phyloP scores from a whole-genome alignment of 2,888 invertebrate species.

The Chrysolina haemoptera region DNA sequence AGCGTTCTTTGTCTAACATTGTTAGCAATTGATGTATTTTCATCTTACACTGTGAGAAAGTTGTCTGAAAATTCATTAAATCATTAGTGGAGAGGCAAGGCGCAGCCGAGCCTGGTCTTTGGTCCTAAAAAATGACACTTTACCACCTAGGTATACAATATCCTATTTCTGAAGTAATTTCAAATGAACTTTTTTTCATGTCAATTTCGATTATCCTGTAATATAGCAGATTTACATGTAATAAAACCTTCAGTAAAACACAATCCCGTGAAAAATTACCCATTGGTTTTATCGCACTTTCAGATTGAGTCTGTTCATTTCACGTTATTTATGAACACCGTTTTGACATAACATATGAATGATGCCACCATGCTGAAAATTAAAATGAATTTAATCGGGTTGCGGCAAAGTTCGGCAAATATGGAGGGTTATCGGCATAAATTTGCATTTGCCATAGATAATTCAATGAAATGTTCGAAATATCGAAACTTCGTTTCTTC shows the following conservation, averaged over 20 bases:
- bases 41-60: too few species aligned
- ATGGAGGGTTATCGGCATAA: neutral
- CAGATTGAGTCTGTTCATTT: neutral
- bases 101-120: too few species aligned
- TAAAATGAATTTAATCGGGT: conserved; percentile 7
- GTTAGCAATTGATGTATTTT: too few species aligned
- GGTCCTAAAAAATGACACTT: too few species aligned
- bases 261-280: conserved; percentile 2
- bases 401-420: conserved; percentile 9
- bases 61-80: too few species aligned
- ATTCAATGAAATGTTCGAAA: neutral
- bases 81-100: too few species aligned
- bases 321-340: conserved; percentile 8
- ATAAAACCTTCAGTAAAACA: neutral
- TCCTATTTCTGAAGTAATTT: too few species aligned
- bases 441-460: neutral
- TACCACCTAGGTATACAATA: too few species aligned
- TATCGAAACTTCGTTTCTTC: conserved; percentile 4
- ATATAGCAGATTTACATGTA: neutral
- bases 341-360: conserved; percentile 12
- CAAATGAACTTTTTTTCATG: too few species aligned
- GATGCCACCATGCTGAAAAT: conserved; percentile 11
- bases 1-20: too few species aligned
- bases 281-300: neutral
- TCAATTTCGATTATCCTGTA: neutral